Percentiles rank a stretch among this genome's conserved stretches.
Conservation (phyloP, 2,888 invertebrate genomes). For the Mythimna vitellina region DNA sequence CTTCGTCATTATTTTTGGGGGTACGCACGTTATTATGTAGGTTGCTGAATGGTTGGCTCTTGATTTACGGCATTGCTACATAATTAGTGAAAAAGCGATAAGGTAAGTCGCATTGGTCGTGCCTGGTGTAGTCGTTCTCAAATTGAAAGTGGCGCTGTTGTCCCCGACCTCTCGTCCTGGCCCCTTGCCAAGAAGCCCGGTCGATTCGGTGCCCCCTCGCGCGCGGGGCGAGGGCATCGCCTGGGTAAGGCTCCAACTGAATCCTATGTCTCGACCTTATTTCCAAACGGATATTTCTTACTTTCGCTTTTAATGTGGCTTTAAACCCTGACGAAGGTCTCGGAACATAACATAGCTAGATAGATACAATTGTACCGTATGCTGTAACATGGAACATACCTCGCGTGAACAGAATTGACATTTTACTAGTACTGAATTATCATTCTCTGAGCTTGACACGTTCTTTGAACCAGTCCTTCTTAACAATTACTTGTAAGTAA, state of each 20-base stretch:
- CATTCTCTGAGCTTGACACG: background rate
- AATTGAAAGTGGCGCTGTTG: slow-evolving; percentile 76
- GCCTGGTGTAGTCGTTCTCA: slow-evolving; percentile 74
- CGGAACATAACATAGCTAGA: slow-evolving; percentile 9
- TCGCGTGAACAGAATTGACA: slow-evolving; percentile 14
- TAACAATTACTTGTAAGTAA: background rate
- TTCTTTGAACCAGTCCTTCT: slow-evolving; percentile 6
- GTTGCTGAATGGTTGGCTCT: slow-evolving; percentile 3
- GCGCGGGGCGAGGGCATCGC: slow-evolving; percentile 60
- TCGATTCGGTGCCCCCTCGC: slow-evolving; percentile 76
- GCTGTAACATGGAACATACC: slow-evolving; percentile 1
- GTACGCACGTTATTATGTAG: slow-evolving; percentile 11
- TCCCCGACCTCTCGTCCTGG: slow-evolving; percentile 74
- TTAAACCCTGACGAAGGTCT: slow-evolving; percentile 37
- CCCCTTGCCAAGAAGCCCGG: slow-evolving; percentile 79
- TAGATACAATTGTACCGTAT: background rate
- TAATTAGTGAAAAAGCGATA: slow-evolving; percentile 47
- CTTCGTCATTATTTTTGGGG: slow-evolving; percentile 11
- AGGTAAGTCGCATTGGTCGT: slow-evolving; percentile 60
- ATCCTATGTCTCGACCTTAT: slow-evolving; percentile 68
- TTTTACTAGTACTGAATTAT: slow-evolving; percentile 10
- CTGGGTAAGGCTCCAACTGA: slow-evolving; percentile 61
- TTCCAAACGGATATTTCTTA: slow-evolving; percentile 59
- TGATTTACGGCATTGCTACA: slow-evolving; percentile 26
- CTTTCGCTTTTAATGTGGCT: slow-evolving; percentile 60